Evolutionary conservation across 1,140 invertebrate genomes (phyloP).

Genomic region (Dendrolimus punctatus): DNA sequence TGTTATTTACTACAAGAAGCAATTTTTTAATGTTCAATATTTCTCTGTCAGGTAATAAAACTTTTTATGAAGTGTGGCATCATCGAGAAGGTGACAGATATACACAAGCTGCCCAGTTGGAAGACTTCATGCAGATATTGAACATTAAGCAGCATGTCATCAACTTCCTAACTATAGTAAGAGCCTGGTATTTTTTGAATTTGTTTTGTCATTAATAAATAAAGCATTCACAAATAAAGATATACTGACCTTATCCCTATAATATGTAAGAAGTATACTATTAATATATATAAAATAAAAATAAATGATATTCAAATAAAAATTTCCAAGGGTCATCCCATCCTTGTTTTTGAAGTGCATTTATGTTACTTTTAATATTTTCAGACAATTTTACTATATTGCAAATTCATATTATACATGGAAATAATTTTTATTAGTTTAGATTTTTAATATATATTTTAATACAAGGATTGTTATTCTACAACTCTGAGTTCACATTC

Average conservation of each 20-base stretch:
- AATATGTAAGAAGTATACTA: conserved; percentile 22
- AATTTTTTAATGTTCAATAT: conserved; percentile 15
- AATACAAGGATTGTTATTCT: no score
- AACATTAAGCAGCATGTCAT: conserved; percentile 15
- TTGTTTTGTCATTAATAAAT: conserved; percentile 62
- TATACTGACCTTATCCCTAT: conserved; percentile 20
- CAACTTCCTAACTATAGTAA: conserved; percentile 59
- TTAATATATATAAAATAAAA: conserved; percentile 36
- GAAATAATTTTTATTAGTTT: no score
- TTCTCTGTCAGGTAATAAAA: conserved; percentile 49
- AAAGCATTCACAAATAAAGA: conserved; percentile 39
- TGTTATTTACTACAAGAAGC: conserved; percentile 25
- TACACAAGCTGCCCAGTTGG: conserved; percentile 9
- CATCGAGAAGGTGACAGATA: neutral
- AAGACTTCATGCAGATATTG: conserved; percentile 10
- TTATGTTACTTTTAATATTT: neutral
- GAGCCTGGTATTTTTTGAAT: conserved; percentile 63
- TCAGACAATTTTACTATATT: no score
- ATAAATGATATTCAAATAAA: conserved; percentile 22
- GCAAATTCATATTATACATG: no score
- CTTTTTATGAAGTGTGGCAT: neutral
- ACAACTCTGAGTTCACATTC: no score
- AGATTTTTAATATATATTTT: no score
- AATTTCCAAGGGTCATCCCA: conserved; percentile 37
- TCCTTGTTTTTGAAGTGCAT: conserved; percentile 33